These are phyloP conservation scores for Hydropsyche tenuis DNA, from an alignment of 1,140 invertebrate genomes.

Conservation along the genomic window DNA sequence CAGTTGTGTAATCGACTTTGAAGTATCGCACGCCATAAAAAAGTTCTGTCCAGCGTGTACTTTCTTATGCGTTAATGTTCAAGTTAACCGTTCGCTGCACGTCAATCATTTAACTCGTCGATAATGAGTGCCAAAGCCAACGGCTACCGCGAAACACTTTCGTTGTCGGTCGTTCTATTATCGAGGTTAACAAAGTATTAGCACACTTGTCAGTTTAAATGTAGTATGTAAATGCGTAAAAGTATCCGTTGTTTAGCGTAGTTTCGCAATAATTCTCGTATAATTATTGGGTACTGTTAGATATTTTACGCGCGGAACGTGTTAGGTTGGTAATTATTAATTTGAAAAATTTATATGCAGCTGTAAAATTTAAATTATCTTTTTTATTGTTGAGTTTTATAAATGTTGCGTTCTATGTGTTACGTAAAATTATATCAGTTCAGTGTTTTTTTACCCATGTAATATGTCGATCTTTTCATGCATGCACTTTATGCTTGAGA, in stretches of 20 bases:
- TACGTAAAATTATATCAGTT: constrained; percentile 15
- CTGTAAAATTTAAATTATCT: too few relatives aligned
- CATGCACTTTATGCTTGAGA: constrained; percentile 6
- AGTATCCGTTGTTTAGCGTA: too few relatives aligned
- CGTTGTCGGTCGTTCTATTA: constrained; percentile 3
- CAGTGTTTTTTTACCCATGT: not conserved
- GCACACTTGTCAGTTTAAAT: not conserved
- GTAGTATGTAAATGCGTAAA: not conserved
- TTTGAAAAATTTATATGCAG: too few relatives aligned
- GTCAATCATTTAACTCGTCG: not conserved
- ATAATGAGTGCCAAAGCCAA: not conserved
- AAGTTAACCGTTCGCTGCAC: not conserved
- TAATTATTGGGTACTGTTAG: too few relatives aligned
- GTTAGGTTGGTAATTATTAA: too few relatives aligned
- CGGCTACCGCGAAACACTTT: not conserved
- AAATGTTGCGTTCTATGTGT: not conserved
- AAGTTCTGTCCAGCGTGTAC: not conserved
- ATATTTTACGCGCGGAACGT: too few relatives aligned
- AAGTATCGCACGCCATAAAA: constrained; percentile 14
- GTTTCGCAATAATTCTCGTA: too few relatives aligned
- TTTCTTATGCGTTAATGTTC: not conserved
- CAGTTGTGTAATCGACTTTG: not conserved
- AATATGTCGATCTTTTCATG: not conserved
- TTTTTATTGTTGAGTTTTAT: too few relatives aligned
- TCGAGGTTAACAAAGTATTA: constrained; percentile 12